Evolutionary conservation across 2,888 invertebrate species (phyloP).

Genomic region (Acrobasis consociella): DNA sequence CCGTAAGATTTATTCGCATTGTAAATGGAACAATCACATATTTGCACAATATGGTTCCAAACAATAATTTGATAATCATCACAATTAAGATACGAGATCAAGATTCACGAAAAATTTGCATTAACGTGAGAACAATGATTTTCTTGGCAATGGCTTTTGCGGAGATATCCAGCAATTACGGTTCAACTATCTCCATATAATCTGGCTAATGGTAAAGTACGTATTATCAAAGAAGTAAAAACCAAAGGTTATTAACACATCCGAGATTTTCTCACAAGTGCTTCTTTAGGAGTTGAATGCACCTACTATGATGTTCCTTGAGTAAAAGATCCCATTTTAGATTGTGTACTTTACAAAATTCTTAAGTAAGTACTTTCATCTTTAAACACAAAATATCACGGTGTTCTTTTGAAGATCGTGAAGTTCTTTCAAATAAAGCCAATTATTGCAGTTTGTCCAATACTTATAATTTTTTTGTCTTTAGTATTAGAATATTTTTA

Average conservation of each 20-base stretch:
- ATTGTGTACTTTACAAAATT: slow-evolving; percentile 12
- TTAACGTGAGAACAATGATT: slow-evolving; percentile 6
- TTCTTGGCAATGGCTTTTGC: not conserved
- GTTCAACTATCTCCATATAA: not conserved
- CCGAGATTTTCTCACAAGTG: slow-evolving; percentile 6
- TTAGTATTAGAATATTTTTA: too few relatives aligned
- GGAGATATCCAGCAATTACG: slow-evolving; percentile 10
- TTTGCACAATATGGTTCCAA: not conserved
- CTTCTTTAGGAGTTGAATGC: slow-evolving; percentile 12
- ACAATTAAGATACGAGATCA: slow-evolving; percentile 3
- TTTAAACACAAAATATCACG: not conserved
- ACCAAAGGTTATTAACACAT: slow-evolving; percentile 4
- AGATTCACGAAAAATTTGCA: slow-evolving; percentile 8
- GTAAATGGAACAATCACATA: slow-evolving; percentile 4
- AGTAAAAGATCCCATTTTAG: slow-evolving; percentile 2
- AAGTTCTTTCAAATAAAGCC: too few relatives aligned
- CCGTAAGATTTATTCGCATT: not conserved
- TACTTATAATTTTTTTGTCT: too few relatives aligned
- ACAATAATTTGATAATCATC: slow-evolving; percentile 7
- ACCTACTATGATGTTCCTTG: slow-evolving; percentile 13
- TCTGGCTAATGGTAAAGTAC: not conserved
- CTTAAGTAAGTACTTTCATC: not conserved
- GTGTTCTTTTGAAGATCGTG: too few relatives aligned
- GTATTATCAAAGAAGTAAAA: not conserved
- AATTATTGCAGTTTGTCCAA: too few relatives aligned